Evolutionary conservation across 2,113 vertebrate genomes (phyloP), one percentile per base, ranked within the genome.

Genomic region (Redunca redunca): DNA sequence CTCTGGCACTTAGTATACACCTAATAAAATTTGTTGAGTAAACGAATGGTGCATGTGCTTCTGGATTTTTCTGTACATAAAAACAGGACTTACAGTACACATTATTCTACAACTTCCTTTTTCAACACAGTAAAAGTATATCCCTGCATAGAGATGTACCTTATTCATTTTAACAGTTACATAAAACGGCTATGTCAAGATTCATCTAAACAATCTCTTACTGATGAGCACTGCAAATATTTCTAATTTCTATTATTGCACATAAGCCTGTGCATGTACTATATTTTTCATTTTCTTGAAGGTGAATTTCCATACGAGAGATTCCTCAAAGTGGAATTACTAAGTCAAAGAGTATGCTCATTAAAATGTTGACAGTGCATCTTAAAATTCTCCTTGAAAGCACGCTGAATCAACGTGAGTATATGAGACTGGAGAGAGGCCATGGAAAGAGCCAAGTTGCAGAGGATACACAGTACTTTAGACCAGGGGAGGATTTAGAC

Each of bases 131-230:
- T 52, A 67, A 2, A 19, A 33, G 30, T 74, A 80, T 80, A 53
- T 78, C 21, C 89, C 30, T 78, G 43, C 12, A 14, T 23, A 60
- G 90, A 90, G 10, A 64, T 46, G 64, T 64, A 33, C 36, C 36
- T 83, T 92, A 74, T 26, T 88, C 46, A 74, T 92, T 94, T 91
- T 89, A 95, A 62, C 53, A 78, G 62, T 94, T 97, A 77, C 11
- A n/a, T 28, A 85, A 78, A 91, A 77, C 6, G 36, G 8, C 77
- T 67, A 55, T 43, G 55, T n/a, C 36, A 93, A 89, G 46, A 85
- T 89, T 88, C 77, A 82, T 50, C 78, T 91, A 67, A 90, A 64
- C n/a, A 71, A 84, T 50, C 36, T 71, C 55, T 86, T 58, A 91
- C 40, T 86, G 25, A 85, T 71, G 33, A 94, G 52, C 3, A 53